A percentile compares a stretch with the other conserved stretches of the same genome.
phyloP scores from a whole-genome alignment of 2,797 vertebrate genomes.

The Ctenosaura bakeri region DNA sequence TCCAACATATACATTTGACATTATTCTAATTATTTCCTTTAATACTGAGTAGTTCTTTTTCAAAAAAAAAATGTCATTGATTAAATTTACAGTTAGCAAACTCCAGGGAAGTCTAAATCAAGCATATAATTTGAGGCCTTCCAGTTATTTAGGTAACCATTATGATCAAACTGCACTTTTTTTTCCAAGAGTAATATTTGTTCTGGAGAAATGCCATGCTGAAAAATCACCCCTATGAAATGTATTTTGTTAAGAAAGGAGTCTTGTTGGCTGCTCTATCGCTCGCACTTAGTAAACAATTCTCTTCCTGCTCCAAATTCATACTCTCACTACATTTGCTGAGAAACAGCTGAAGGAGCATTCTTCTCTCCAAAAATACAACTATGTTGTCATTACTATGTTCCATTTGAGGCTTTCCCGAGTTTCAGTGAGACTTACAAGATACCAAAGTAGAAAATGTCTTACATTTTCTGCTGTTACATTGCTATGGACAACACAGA shows the following conservation, averaged over 20 bases:
- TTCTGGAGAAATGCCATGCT: constrained; percentile 68
- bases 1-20: constrained; percentile 24
- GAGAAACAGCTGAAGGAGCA: constrained; percentile 57
- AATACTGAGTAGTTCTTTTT: constrained; percentile 41
- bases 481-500: neutral
- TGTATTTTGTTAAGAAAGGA: constrained; percentile 64
- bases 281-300: constrained; percentile 56
- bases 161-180: constrained; percentile 58
- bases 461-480: neutral
- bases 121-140: constrained; percentile 58
- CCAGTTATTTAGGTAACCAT: constrained; percentile 68
- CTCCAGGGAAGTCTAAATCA: constrained; percentile 68
- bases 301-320: constrained; percentile 55
- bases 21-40: constrained; percentile 42
- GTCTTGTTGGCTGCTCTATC: constrained; percentile 60
- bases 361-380: neutral
- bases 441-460: neutral
- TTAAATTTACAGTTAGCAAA: constrained; percentile 69
- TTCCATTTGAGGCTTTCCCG: neutral
- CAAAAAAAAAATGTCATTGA: constrained; percentile 56
- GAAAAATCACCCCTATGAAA: constrained; percentile 59
- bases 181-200: constrained; percentile 76
- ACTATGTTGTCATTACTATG: neutral
- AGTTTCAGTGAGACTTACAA: neutral
- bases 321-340: constrained; percentile 48